Percentiles rank a stretch among this genome's conserved stretches.
These are phyloP conservation scores for Gallinago paraguaiae DNA, from an alignment of 2,113 vertebrate genomes.

Conservation along the genomic window DNA sequence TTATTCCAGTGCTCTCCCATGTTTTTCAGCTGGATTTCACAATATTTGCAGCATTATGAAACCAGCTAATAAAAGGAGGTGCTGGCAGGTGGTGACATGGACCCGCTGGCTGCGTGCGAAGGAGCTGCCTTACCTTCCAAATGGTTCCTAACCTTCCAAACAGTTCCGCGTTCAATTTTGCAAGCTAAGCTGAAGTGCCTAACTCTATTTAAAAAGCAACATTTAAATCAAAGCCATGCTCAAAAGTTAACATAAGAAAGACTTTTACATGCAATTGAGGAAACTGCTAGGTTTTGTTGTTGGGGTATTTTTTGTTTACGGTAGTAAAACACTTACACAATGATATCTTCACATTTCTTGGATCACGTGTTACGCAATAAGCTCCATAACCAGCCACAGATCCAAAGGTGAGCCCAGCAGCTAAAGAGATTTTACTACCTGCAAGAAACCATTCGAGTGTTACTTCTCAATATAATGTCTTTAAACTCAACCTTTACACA, in stretches of 20 bases:
- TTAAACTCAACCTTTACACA: not conserved
- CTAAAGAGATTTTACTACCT: slow-evolving; percentile 90
- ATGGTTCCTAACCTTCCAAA: not conserved
- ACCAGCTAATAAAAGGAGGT: not conserved
- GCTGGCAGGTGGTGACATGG: not conserved
- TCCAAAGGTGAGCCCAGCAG: slow-evolving; percentile 88
- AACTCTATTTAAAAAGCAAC: not conserved
- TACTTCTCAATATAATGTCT: not conserved
- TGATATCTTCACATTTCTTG: slow-evolving; percentile 83
- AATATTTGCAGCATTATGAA: not conserved
- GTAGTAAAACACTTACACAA: slow-evolving; percentile 81
- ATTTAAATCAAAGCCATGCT: not conserved
- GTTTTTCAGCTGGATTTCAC: not conserved
- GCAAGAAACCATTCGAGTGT: not conserved
- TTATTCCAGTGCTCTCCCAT: not conserved
- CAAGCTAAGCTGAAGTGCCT: not conserved
- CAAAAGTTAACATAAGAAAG: not conserved
- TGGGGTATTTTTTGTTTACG: not conserved
- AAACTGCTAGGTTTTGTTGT: not conserved
- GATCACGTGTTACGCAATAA: slow-evolving; percentile 80
- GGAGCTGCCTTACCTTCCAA: not conserved
- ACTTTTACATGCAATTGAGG: not conserved
- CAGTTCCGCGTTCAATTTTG: not conserved
- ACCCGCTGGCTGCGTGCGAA: not conserved
- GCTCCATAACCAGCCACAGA: slow-evolving; percentile 87